Percentiles rank a stretch among this genome's conserved stretches.
Conservation (phyloP, 1,140 invertebrate species). For the Trichonephila inaurata region DNA sequence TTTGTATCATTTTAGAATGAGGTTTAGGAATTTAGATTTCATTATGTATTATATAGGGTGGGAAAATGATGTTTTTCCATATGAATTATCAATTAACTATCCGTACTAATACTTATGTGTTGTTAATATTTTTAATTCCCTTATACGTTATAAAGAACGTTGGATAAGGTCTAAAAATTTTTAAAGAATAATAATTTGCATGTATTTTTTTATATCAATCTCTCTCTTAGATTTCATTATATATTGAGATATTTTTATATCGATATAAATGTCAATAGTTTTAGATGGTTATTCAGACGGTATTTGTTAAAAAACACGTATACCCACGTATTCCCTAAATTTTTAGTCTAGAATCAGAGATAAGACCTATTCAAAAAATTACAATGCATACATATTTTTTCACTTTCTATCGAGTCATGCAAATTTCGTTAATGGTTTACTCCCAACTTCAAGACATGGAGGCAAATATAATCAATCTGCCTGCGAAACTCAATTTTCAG, state of each 20-base stretch:
- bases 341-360: neutral
- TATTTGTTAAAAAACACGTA: neutral
- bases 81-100: too few species aligned
- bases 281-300: neutral
- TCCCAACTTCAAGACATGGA: neutral
- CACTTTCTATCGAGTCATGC: neutral
- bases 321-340: neutral
- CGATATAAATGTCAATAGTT: neutral
- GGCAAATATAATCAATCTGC: slow-evolving; percentile 35
- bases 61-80: too few species aligned
- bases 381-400: neutral
- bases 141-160: too few species aligned
- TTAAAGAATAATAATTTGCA: too few species aligned
- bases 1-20: too few species aligned
- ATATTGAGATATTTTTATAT: too few species aligned
- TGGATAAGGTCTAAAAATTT: too few species aligned
- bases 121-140: too few species aligned
- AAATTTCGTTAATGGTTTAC: slow-evolving; percentile 5
- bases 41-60: too few species aligned
- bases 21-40: too few species aligned
- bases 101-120: too few species aligned
- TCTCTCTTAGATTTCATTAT: neutral
- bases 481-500: slow-evolving; percentile 10
- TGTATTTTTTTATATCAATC: too few species aligned
- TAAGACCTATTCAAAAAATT: neutral